Evolutionary conservation across 2,888 invertebrate species (phyloP).

Genomic region (Lymantria dispar): DNA sequence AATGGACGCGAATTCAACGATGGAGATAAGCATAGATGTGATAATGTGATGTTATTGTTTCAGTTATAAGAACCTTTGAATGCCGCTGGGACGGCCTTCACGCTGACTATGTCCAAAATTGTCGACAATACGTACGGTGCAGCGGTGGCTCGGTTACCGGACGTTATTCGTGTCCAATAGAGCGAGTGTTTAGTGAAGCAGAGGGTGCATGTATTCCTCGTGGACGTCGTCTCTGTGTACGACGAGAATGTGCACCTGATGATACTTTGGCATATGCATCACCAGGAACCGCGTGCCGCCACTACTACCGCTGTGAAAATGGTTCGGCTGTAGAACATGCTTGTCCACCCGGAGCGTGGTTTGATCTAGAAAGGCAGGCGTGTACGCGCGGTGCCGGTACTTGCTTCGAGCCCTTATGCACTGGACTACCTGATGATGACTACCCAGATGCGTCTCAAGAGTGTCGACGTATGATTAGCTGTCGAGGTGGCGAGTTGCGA

Average conservation of each 20-base stretch:
- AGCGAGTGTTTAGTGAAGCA: conserved; percentile 67
- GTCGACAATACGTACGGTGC: conserved; percentile 73
- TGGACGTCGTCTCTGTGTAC: conserved; percentile 60
- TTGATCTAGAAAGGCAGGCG: conserved; percentile 78
- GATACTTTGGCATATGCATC: conserved; percentile 75
- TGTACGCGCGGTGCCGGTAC: conserved; percentile 79
- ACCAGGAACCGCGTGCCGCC: conserved; percentile 80
- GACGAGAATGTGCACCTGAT: conserved; percentile 57
- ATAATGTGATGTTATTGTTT: conserved; percentile 22
- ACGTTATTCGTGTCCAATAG: conserved; percentile 62
- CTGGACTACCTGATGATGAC: conserved; percentile 79
- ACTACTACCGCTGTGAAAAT: conserved; percentile 82
- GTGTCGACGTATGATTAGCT: conserved; percentile 76
- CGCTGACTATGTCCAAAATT: conserved; percentile 69
- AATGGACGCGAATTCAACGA: neutral
- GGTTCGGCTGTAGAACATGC: conserved; percentile 70
- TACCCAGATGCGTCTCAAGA: conserved; percentile 83
- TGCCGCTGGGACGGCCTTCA: conserved; percentile 69
- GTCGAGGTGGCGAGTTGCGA: conserved; percentile 70
- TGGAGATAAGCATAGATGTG: neutral
- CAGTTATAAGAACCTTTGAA: conserved; percentile 52
- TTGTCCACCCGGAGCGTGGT: conserved; percentile 80
- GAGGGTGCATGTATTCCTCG: conserved; percentile 67
- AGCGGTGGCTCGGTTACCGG: conserved; percentile 47
- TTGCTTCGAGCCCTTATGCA: conserved; percentile 83